Evolutionary conservation across 1,140 invertebrate species (phyloP).

Genomic region (Saccostrea glomerata): DNA sequence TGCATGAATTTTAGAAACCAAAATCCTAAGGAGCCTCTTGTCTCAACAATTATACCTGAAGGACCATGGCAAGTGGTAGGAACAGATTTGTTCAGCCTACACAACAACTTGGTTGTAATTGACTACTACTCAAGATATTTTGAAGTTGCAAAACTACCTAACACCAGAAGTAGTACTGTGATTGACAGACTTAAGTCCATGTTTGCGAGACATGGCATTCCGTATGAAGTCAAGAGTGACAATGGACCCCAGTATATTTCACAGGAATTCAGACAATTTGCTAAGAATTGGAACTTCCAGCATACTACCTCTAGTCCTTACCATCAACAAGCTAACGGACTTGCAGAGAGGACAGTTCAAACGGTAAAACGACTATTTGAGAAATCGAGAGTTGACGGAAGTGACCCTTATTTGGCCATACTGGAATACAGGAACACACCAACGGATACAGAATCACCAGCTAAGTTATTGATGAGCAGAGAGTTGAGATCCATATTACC

Average conservation of each 20-base stretch:
- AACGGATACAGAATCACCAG: too few relatives aligned
- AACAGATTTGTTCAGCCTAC: constrained; percentile 62
- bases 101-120: constrained; percentile 34
- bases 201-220: constrained; percentile 13
- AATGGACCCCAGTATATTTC: constrained; percentile 34
- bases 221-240: constrained; percentile 1
- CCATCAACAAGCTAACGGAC: constrained; percentile 43
- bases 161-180: constrained; percentile 37
- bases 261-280: constrained; percentile 51
- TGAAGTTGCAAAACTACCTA: constrained; percentile 53
- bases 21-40: too few relatives aligned
- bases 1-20: neutral
- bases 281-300: constrained; percentile 40
- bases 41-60: constrained; percentile 50
- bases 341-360: constrained; percentile 45
- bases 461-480: too few relatives aligned
- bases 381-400: neutral
- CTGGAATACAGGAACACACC: constrained; percentile 45
- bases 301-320: constrained; percentile 49
- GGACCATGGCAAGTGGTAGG: constrained; percentile 42
- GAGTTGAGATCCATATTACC: too few relatives aligned
- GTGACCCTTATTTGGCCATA: constrained; percentile 40
- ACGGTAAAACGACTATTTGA: constrained; percentile 26
- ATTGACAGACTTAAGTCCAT: neutral
- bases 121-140: constrained; percentile 51